phyloP scores from a whole-genome alignment of 2,888 invertebrate species.

The Hirtodrosophila cameraria region DNA sequence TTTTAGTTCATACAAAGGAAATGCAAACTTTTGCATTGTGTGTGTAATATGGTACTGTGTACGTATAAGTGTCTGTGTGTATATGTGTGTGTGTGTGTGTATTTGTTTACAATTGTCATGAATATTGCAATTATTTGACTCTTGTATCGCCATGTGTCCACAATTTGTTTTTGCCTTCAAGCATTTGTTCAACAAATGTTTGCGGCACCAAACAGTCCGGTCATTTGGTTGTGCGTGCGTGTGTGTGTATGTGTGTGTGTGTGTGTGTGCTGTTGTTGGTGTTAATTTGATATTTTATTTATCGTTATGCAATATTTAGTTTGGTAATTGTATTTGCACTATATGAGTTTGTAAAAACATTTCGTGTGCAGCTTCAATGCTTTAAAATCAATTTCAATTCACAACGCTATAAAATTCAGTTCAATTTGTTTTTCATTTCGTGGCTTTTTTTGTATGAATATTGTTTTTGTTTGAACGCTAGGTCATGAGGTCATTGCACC shows the following conservation, averaged over 20 bases:
- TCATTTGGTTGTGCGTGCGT: conserved; percentile 8
- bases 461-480: background rate
- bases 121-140: conserved; percentile 77
- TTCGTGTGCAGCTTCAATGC: conserved; percentile 2
- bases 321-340: conserved; percentile 69
- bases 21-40: conserved; percentile 50
- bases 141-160: conserved; percentile 60
- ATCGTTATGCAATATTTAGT: conserved; percentile 73
- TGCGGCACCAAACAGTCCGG: conserved; percentile 50
- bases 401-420: conserved; percentile 7
- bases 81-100: conserved; percentile 31
- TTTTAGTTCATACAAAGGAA: conserved; percentile 61
- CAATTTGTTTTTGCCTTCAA: conserved; percentile 66
- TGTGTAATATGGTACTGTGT: conserved; percentile 7
- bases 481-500: conserved; percentile 16
- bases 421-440: background rate
- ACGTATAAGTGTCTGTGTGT: background rate
- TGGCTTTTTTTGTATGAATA: conserved; percentile 3
- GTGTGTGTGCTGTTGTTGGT: conserved; percentile 48
- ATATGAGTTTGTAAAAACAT: conserved; percentile 12
- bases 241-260: conserved; percentile 17
- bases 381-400: conserved; percentile 59
- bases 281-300: conserved; percentile 79
- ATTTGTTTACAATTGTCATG: conserved; percentile 66
- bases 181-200: conserved; percentile 74